Evolutionary conservation across 2,888 invertebrate genomes (phyloP), one percentile per base, ranked within the genome.

Genomic region (Zootermopsis nevadensis): DNA sequence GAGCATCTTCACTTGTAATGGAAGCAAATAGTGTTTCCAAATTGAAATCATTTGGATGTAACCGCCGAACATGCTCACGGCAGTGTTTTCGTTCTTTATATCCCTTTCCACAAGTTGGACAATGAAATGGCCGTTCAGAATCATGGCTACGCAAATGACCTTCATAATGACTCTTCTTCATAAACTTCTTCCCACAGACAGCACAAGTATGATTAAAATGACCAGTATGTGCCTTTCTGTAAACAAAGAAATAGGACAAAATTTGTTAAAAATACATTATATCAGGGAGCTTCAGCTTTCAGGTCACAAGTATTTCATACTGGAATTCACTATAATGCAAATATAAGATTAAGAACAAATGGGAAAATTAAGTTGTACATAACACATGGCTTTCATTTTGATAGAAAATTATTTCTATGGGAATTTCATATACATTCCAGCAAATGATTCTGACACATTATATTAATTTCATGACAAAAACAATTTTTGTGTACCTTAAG

Each of bases 101-200:
- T 10, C 81, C 80, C 42, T 82, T 84, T 7, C 84, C 84, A 80
- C 85, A 85, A 1, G 85, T 85, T n/a, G 60, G 48, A 74, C 85
- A 85, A 27, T 77, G 82, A 60, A 83, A 84, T 15, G 83, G 84
- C 12, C 83, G 81, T 30, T 84, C 81, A n/a, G 83, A 60, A 19
- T 27, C 67, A 53, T 85, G 85, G 42, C 82, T 82, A 12, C 84
- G 67, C 35, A 81, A 31, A 74, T 85, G 85, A 6, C 77, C 74
- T 24, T 83, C 85, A 67, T 81, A 83, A 31, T 84, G 85, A 38
- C 83, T 82, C 42, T 82, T 82, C 66, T 85, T 83, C n/a, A 83
- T 69, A 48, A 85, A 85, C 30, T 85, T 81, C 76, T 85, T 85
- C 24, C 83, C 83, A 81, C 85, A 85, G 15, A 83, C 67, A 30